Percentiles rank a stretch among this genome's conserved stretches.
phyloP scores from a whole-genome alignment of 2,113 vertebrate genomes.

The Cephalopholis sonnerati region DNA sequence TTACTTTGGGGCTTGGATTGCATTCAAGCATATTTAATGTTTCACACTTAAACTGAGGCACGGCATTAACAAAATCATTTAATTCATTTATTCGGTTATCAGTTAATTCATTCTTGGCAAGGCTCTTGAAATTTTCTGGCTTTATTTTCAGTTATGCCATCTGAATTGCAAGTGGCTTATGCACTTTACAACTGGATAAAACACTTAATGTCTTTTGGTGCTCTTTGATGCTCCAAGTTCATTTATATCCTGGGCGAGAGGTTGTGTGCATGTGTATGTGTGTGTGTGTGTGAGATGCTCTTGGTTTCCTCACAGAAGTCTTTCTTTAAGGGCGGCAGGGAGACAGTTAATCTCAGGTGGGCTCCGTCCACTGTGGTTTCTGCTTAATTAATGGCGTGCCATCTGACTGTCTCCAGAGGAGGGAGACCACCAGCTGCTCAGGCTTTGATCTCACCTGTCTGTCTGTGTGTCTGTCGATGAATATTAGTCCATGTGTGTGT shows the following conservation, averaged over 20 bases:
- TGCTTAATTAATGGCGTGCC: slow-evolving; percentile 81
- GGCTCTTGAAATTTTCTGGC: slow-evolving; percentile 22
- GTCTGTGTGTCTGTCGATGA: slow-evolving; percentile 11
- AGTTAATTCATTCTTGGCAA: slow-evolving; percentile 54
- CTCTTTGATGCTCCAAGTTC: slow-evolving; percentile 12
- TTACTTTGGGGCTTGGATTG: slow-evolving; percentile 51
- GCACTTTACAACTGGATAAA: slow-evolving; percentile 38
- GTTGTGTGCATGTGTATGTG: background rate
- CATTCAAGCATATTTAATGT: slow-evolving; percentile 59
- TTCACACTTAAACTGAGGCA: slow-evolving; percentile 35
- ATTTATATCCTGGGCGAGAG: background rate
- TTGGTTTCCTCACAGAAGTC: slow-evolving; percentile 41
- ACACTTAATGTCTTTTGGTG: slow-evolving; percentile 33
- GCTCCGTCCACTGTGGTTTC: slow-evolving; percentile 71
- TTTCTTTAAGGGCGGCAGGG: slow-evolving; percentile 42
- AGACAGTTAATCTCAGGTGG: slow-evolving; percentile 67
- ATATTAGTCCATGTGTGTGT: background rate
- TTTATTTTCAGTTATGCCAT: slow-evolving; percentile 43
- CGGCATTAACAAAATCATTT: slow-evolving; percentile 53
- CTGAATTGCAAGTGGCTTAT: slow-evolving; percentile 43
- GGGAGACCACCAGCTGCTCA: slow-evolving; percentile 74
- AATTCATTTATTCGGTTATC: slow-evolving; percentile 50
- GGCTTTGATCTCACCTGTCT: slow-evolving; percentile 80
- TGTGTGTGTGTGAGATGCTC: slow-evolving; percentile 1
- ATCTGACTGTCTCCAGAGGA: slow-evolving; percentile 79